Percentiles rank a stretch among this genome's conserved stretches.
These are phyloP conservation scores for Brachionus paranguensis DNA, from an alignment of 1,140 invertebrate species.

Conservation along the genomic window DNA sequence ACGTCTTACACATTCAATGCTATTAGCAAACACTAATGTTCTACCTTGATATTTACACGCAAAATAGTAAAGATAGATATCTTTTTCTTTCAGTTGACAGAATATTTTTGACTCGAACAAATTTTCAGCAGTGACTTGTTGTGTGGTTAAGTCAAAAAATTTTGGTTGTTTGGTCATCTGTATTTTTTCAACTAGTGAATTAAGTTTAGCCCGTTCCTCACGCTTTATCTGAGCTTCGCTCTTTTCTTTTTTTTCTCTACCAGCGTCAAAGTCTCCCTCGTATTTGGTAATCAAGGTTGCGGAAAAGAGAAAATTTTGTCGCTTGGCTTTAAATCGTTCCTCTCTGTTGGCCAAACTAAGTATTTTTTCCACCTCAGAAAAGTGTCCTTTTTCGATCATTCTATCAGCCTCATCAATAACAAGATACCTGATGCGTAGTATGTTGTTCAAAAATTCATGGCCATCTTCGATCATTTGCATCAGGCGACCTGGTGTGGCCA, in stretches of 20 bases:
- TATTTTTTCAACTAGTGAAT: conserved; percentile 50
- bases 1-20: conserved; percentile 80
- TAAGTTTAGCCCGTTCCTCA: conserved; percentile 54
- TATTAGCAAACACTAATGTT: conserved; percentile 94
- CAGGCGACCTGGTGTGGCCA: conserved; percentile 36
- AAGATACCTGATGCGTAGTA: neutral
- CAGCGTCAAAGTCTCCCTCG: neutral
- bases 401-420: conserved; percentile 85
- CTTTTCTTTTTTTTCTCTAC: conserved; percentile 17
- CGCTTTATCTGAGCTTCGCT: neutral
- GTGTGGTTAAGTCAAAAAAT: conserved; percentile 78
- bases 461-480: conserved; percentile 31
- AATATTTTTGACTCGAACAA: conserved; percentile 74
- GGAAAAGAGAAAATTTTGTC: conserved; percentile 94
- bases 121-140: conserved; percentile 68
- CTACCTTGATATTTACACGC: conserved; percentile 72
- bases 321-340: conserved; percentile 74
- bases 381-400: conserved; percentile 94
- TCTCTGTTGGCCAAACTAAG: conserved; percentile 64
- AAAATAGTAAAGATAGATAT: conserved; percentile 88
- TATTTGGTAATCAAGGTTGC: conserved; percentile 74
- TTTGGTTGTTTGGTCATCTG: conserved; percentile 76
- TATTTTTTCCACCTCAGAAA: conserved; percentile 78
- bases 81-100: conserved; percentile 61
- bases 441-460: conserved; percentile 33